Evolutionary conservation across 2,888 invertebrate species (phyloP).

Genomic region (Hyposoter dolosus): DNA sequence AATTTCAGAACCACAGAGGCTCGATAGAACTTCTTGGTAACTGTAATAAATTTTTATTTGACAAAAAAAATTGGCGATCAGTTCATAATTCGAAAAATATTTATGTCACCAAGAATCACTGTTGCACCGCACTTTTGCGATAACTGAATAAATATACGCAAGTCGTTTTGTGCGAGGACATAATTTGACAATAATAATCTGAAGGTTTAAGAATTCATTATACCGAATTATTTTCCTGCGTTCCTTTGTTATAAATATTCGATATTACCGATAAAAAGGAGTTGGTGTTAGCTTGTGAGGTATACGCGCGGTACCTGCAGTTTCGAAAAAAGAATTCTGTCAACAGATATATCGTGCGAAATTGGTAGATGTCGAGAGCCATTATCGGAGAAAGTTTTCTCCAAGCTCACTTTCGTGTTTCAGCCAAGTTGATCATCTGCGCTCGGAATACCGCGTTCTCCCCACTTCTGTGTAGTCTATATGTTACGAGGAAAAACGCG

Average conservation of each 20-base stretch:
- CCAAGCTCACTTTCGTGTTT: conserved; percentile 76
- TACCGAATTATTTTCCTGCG: neutral
- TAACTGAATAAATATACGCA: neutral
- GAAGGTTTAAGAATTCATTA: neutral
- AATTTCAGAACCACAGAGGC: neutral
- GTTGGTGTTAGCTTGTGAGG: neutral
- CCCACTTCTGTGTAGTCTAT: neutral
- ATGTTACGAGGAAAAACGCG: conserved; percentile 22
- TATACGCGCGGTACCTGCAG: neutral
- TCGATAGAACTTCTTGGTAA: neutral
- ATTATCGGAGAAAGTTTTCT: conserved; percentile 81
- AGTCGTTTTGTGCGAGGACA: neutral
- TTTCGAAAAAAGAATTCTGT: conserved; percentile 4
- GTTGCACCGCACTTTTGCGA: no score
- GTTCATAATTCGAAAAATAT: neutral
- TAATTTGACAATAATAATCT: neutral
- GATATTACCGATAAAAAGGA: neutral
- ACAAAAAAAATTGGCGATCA: neutral
- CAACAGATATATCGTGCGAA: conserved; percentile 49
- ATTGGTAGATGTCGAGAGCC: conserved; percentile 79
- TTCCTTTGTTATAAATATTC: neutral
- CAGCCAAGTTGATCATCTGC: conserved; percentile 80
- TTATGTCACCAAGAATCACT: neutral
- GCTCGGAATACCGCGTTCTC: conserved; percentile 6
- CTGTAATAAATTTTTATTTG: neutral